Evolutionary conservation across 2,113 vertebrate species (phyloP).

Genomic region (Tachuris rubrigastra): DNA sequence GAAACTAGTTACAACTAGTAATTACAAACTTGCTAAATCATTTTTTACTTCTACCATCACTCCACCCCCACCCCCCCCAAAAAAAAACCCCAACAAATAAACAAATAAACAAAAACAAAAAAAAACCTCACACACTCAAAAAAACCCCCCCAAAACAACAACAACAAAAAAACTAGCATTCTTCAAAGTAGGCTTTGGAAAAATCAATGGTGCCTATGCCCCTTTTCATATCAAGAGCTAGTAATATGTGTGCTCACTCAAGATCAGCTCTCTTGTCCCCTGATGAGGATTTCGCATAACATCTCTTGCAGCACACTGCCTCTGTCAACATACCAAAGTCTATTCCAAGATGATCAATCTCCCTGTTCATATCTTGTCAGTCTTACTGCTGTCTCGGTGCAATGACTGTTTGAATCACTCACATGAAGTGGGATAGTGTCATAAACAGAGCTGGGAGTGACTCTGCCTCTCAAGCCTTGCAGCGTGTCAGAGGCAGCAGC

Average conservation of each 20-base stretch:
- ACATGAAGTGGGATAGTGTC: rapidly evolving
- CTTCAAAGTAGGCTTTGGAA: neutral
- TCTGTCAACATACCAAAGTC: neutral
- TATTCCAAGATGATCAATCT: neutral
- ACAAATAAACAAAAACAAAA: too few species aligned
- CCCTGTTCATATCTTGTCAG: neutral
- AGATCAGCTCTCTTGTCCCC: rapidly evolving
- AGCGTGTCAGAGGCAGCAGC: rapidly evolving
- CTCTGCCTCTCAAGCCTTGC: rapidly evolving
- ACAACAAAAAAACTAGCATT: neutral
- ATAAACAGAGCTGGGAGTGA: neutral
- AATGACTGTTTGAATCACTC: rapidly evolving
- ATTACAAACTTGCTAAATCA: neutral
- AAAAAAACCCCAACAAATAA: too few species aligned
- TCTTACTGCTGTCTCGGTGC: rapidly evolving
- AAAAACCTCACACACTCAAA: too few species aligned
- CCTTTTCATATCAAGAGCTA: neutral
- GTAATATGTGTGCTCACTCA: rapidly evolving
- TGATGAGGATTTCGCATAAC: neutral
- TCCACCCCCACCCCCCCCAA: too few species aligned
- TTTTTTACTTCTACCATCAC: neutral
- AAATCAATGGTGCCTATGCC: rapidly evolving
- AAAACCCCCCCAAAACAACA: too few species aligned
- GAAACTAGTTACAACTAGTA: too few species aligned
- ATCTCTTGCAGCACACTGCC: neutral